Evolutionary conservation across 2,797 vertebrate genomes (phyloP), one percentile per base, ranked within the genome.

Genomic region (Apogon talboti): DNA sequence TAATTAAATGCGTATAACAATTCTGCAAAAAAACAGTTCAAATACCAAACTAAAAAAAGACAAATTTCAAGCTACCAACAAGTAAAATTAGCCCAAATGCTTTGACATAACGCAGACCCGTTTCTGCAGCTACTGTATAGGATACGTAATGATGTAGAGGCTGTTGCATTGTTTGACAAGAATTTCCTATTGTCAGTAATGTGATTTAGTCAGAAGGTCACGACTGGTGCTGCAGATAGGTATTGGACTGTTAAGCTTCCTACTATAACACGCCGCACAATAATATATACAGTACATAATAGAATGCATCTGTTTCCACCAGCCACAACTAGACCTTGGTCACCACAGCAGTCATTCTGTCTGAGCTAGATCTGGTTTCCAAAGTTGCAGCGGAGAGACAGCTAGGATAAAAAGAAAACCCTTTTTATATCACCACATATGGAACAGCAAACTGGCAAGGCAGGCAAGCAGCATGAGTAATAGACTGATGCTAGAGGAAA

Each of bases 391-490:
- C 55, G 67, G 53, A 53, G 49, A 64, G 56, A 75, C 78, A 78
- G 52, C 57, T 12, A 37, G 42, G 50, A 73, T 66, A 69, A 54
- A 79, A 69, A 71, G 38, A 69, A 61, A 18, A 59, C 19, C 37
- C 52, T 72, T 58, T 67, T 71, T 69, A 74, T 63, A 83, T 64
- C 71, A 74, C 18, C 33, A 53, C 15, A 13, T 42, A 41, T 65
- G 47, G 59, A 59, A 76, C 65, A 75, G 76, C 63, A 76, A 82
- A 76, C 78, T 79, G 76, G 61, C 65, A 78, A 55, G 37, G 58
- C 79, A 84, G 60, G 63, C 61, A 57, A 75, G 68, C 51, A 67
- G 56, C 73, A 61, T 61, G 71, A 67, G 69, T 59, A 77, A 65
- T 50, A 60, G 68, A 79, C 68, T 8, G 21, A 75, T 69, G 66